These are phyloP conservation scores for Phortica variegata DNA, from an alignment of 1,140 invertebrate species.

Conservation along the genomic window DNA sequence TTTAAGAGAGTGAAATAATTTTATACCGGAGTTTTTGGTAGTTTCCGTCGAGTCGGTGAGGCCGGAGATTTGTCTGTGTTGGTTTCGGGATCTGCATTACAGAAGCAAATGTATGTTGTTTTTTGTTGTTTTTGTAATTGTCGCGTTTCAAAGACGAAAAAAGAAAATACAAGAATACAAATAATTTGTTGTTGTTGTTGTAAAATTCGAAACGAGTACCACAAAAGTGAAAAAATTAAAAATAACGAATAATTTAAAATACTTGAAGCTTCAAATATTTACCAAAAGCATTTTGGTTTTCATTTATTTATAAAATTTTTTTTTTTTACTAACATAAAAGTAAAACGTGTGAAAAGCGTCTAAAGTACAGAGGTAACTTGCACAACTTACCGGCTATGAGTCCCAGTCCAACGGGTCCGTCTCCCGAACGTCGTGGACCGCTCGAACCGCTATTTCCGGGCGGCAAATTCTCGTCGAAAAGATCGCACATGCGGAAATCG, in stretches of 20 bases:
- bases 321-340: slow-evolving; percentile 1
- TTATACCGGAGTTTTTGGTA: slow-evolving; percentile 94
- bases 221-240: too few species aligned
- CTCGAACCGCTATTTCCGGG: slow-evolving; percentile 49
- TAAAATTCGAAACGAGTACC: too few species aligned
- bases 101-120: slow-evolving; percentile 10
- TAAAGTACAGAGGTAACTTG: too few species aligned
- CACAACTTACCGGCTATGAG: slow-evolving; percentile 54
- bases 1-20: slow-evolving; percentile 51
- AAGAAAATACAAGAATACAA: too few species aligned
- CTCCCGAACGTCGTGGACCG: slow-evolving; percentile 48
- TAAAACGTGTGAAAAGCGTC: too few species aligned
- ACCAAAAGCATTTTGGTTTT: neutral
- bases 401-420: slow-evolving; percentile 47
- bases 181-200: too few species aligned
- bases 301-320: too few species aligned
- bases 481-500: slow-evolving; percentile 69
- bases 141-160: too few species aligned
- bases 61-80: slow-evolving; percentile 78
- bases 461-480: slow-evolving; percentile 62
- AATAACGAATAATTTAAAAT: too few species aligned
- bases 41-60: slow-evolving; percentile 85
- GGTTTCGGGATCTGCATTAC: slow-evolving; percentile 57
- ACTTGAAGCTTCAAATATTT: too few species aligned
- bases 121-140: slow-evolving; percentile 12